These are phyloP conservation scores for Megamerina dolium DNA, from an alignment of 2,888 invertebrate genomes.

Conservation along the genomic window DNA sequence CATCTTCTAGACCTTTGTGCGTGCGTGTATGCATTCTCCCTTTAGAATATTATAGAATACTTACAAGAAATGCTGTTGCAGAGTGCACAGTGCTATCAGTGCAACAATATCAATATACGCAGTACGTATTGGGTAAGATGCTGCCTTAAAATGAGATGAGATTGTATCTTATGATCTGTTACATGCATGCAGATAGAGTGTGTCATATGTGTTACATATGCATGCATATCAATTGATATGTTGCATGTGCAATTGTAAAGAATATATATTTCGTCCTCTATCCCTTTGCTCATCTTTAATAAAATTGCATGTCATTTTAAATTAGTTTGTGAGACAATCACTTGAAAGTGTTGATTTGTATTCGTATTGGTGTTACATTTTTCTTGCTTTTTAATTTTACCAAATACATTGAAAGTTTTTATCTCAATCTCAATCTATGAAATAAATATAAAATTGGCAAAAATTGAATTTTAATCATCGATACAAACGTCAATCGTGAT, in stretches of 20 bases:
- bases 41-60: too few species aligned
- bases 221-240: constrained; percentile 10
- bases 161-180: not conserved
- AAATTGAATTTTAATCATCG: constrained; percentile 4
- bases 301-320: not conserved
- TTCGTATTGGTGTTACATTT: too few species aligned
- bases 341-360: too few species aligned
- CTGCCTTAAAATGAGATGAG: too few species aligned
- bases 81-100: too few species aligned
- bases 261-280: not conserved
- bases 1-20: too few species aligned
- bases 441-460: not conserved
- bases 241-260: constrained; percentile 11
- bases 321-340: not conserved
- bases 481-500: too few species aligned
- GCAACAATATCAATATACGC: too few species aligned
- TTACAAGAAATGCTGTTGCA: too few species aligned
- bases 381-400: not conserved
- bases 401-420: not conserved
- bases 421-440: not conserved
- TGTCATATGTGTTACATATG: not conserved
- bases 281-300: not conserved
- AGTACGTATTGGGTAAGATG: too few species aligned
- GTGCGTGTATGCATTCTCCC: too few species aligned
- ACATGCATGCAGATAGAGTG: not conserved